Evolutionary conservation across 2,888 invertebrate genomes (phyloP).

Genomic region (Cantharis flavilabris): DNA sequence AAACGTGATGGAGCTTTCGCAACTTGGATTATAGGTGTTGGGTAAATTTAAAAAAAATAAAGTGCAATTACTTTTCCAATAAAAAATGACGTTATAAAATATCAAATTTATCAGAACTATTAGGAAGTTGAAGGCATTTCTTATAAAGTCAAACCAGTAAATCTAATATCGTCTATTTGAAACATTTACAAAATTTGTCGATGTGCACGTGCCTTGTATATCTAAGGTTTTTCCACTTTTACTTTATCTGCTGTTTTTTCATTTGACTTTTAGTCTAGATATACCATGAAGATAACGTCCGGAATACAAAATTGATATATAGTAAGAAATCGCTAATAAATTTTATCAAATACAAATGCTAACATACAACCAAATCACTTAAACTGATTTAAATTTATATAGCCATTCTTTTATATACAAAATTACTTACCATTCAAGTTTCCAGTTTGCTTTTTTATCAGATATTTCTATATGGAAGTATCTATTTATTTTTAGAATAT

Average conservation of each 20-base stretch:
- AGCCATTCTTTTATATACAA: neutral
- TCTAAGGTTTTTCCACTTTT: neutral
- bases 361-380: neutral
- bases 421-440: no score
- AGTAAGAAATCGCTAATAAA: neutral
- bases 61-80: neutral
- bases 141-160: conserved; percentile 16
- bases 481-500: no score
- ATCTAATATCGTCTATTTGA: conserved; percentile 20
- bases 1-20: neutral
- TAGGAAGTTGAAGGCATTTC: conserved; percentile 2
- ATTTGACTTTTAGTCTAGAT: neutral
- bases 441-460: no score
- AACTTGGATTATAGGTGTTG: neutral
- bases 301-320: neutral
- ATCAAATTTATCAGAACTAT: neutral
- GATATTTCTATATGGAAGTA: no score
- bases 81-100: neutral
- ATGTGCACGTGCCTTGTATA: conserved; percentile 4
- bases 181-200: conserved; percentile 17
- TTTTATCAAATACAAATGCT: neutral
- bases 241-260: conserved; percentile 1
- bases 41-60: neutral
- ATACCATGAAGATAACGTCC: neutral
- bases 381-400: neutral